A percentile compares a stretch with the other conserved stretches of the same genome.
Conservation (phyloP, 1,140 invertebrate species). For the Alviniconcha marisindica region DNA sequence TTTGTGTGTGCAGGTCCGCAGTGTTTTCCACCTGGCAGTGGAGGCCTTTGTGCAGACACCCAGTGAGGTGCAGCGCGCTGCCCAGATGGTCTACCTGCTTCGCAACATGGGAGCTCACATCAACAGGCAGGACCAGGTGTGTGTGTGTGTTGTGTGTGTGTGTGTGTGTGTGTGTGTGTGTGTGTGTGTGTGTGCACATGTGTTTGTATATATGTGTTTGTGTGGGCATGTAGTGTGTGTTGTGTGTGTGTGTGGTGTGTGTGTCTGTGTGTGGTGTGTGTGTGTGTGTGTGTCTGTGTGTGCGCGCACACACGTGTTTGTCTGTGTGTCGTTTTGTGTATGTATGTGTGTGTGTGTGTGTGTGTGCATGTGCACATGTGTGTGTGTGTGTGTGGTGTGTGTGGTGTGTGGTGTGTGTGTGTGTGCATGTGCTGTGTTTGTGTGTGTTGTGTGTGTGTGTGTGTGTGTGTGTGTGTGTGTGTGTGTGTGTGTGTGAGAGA, state of each 20-base stretch:
- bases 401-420: not conserved
- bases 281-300: not conserved
- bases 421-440: not conserved
- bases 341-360: not conserved
- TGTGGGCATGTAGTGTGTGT: too few species aligned
- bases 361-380: not conserved
- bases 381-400: not conserved
- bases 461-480: not conserved
- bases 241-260: too few species aligned
- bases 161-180: slow-evolving; percentile 2
- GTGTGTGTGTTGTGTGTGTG: slow-evolving; percentile 24
- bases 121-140: slow-evolving; percentile 53
- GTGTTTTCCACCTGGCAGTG: slow-evolving; percentile 44
- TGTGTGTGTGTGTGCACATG: not conserved
- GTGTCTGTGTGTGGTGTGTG: too few species aligned
- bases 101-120: slow-evolving; percentile 55
- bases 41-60: slow-evolving; percentile 35
- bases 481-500: not conserved
- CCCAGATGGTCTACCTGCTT: slow-evolving; percentile 54
- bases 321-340: not conserved
- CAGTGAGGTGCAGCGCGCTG: slow-evolving; percentile 25
- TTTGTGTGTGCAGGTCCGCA: slow-evolving; percentile 39
- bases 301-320: not conserved
- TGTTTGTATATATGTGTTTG: not conserved
- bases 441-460: not conserved